Percentiles rank a stretch among this genome's conserved stretches.
Evolutionary conservation across 2,888 invertebrate species (phyloP).

Genomic region (Orchestes rusci): DNA sequence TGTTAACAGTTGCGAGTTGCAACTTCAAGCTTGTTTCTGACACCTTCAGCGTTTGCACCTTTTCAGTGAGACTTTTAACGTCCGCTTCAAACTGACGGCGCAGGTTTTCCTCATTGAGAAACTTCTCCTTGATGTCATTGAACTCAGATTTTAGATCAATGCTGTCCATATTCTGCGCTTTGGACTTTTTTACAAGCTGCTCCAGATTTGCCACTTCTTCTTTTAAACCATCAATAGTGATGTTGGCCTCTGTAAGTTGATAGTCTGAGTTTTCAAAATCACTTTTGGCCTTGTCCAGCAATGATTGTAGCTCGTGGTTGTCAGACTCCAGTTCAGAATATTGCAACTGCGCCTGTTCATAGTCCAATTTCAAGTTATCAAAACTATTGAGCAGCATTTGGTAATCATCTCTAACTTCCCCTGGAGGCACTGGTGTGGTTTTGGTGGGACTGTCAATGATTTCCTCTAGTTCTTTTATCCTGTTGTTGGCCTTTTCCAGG

Average conservation of each 20-base stretch:
- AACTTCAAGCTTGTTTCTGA: slow-evolving; percentile 38
- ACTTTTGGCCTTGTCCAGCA: slow-evolving; percentile 44
- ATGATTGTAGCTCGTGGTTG: slow-evolving; percentile 40
- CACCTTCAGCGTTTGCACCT: slow-evolving; percentile 42
- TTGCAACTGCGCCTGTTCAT: slow-evolving; percentile 37
- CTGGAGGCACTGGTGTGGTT: slow-evolving; percentile 14
- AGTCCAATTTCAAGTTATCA: slow-evolving; percentile 29
- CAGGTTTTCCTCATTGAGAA: slow-evolving; percentile 32
- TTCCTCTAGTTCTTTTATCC: slow-evolving; percentile 43
- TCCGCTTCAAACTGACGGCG: slow-evolving; percentile 30
- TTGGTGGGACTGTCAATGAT: slow-evolving; percentile 15
- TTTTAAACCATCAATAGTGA: slow-evolving; percentile 44
- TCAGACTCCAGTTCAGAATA: slow-evolving; percentile 40
- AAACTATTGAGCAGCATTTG: slow-evolving; percentile 34
- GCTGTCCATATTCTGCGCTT: slow-evolving; percentile 30
- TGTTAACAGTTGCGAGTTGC: slow-evolving; percentile 36
- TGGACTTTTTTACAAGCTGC: slow-evolving; percentile 32
- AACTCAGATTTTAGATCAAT: slow-evolving; percentile 33
- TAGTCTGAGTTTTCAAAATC: slow-evolving; percentile 41
- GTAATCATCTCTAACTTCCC: slow-evolving; percentile 29
- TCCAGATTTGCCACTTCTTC: slow-evolving; percentile 37
- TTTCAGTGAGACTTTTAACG: slow-evolving; percentile 36
- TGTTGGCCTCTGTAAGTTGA: slow-evolving; percentile 43
- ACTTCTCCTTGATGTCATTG: slow-evolving; percentile 34
- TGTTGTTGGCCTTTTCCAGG: slow-evolving; percentile 47